phyloP scores from a whole-genome alignment of 2,797 vertebrate species.

The Betta splendens region DNA sequence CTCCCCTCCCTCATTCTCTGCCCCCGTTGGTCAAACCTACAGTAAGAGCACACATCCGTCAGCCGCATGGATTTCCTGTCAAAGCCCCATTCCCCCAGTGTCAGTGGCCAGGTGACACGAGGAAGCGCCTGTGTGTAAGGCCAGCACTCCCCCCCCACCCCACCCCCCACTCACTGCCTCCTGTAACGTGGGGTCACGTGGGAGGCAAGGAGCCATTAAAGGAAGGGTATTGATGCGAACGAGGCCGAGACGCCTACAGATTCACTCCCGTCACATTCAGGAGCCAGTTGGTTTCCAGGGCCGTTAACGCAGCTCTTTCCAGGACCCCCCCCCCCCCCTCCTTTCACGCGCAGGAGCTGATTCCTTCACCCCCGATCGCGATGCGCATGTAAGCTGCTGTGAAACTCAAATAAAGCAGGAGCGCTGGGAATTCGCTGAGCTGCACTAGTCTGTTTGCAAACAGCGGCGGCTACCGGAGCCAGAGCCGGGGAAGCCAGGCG shows the following conservation, averaged over 20 bases:
- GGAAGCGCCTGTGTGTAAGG: constrained; percentile 13
- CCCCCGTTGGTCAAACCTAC: constrained; percentile 63
- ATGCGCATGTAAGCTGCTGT: constrained; percentile 13
- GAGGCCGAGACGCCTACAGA: constrained; percentile 39
- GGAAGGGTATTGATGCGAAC: constrained; percentile 43
- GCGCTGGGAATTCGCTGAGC: constrained; percentile 16
- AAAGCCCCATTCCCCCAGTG: constrained; percentile 59
- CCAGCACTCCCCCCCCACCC: constrained; percentile 18
- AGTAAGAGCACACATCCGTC: constrained; percentile 71
- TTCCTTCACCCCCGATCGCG: constrained; percentile 28
- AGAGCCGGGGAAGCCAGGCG: constrained; percentile 31
- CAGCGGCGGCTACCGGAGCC: constrained; percentile 39
- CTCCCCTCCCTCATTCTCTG: constrained; percentile 53
- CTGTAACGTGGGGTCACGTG: constrained; percentile 45
- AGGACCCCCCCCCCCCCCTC: constrained; percentile 9
- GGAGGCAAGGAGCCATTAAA: constrained; percentile 45
- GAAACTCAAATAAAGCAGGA: constrained; percentile 39
- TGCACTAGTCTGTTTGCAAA: constrained; percentile 50
- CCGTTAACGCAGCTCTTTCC: constrained; percentile 20
- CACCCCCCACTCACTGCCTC: constrained; percentile 9
- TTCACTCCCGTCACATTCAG: constrained; percentile 42
- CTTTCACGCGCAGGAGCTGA: constrained; percentile 23
- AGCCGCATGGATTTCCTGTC: constrained; percentile 73
- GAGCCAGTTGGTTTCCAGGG: constrained; percentile 18
- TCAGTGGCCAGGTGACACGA: constrained; percentile 53